Evolutionary conservation across 2,797 vertebrate genomes (phyloP).

Genomic region (Decapterus maruadsi): DNA sequence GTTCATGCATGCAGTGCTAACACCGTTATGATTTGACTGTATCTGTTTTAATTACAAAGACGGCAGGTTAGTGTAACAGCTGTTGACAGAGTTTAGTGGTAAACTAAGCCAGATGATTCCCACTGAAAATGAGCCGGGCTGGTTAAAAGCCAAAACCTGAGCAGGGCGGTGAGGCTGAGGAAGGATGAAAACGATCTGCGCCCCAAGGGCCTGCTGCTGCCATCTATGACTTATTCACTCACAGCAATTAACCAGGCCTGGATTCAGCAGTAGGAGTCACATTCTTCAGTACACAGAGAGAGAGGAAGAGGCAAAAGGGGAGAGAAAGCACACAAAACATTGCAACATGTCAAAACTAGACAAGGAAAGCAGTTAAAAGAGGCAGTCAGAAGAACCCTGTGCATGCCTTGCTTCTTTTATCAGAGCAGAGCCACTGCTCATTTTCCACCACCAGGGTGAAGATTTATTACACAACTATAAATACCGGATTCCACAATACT

Average conservation of each 20-base stretch:
- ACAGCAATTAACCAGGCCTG: constrained; percentile 78
- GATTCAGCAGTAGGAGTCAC: constrained; percentile 72
- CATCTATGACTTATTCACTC: constrained; percentile 79
- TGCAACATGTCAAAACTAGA: constrained; percentile 78
- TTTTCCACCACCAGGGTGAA: neutral
- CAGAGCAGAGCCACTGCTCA: constrained; percentile 2
- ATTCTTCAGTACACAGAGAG: constrained; percentile 64
- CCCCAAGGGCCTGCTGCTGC: constrained; percentile 69
- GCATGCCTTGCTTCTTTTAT: constrained; percentile 27
- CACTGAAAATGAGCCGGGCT: constrained; percentile 65
- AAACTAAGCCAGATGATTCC: constrained; percentile 50
- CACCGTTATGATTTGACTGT: constrained; percentile 34
- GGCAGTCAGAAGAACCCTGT: constrained; percentile 35
- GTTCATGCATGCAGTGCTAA: constrained; percentile 36
- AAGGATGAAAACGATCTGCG: constrained; percentile 79
- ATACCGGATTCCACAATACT: constrained; percentile 11
- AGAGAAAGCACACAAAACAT: constrained; percentile 37
- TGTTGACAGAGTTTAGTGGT: constrained; percentile 62
- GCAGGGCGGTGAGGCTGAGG: constrained; percentile 62
- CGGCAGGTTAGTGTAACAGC: constrained; percentile 54
- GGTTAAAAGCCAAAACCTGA: constrained; percentile 71
- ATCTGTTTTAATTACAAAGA: constrained; percentile 63
- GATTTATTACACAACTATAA: constrained; percentile 25
- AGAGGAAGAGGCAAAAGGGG: constrained; percentile 26
- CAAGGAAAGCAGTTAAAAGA: constrained; percentile 48